Evolutionary conservation across 30 jellyfish, hydroid and myxozoan genomes (phyloP), one percentile per base, ranked within the genome.

Genomic region (Turritopsis rubra): DNA sequence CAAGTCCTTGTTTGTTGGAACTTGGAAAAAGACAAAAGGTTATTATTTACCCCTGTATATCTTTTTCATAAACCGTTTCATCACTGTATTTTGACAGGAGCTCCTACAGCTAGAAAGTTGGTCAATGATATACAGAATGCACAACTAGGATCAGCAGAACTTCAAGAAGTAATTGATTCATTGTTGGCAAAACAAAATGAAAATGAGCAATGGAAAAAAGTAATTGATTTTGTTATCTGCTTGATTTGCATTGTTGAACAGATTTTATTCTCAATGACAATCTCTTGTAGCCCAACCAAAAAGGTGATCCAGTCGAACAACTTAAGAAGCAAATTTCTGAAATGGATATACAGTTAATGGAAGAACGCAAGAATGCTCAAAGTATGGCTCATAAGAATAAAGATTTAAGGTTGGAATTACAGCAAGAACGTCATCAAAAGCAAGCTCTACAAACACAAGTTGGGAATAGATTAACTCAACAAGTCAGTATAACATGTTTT

Each of bases 181-280:
- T 79, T 92, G 54, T 66, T 92, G 74, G 96, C 94, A 76, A 88
- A 85, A 88, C 98, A 92, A 60, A 88, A 85, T 85, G 98, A 85
- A 75, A 30, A 72, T 41, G 95, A 88, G 52, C 96, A 88, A 21
- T 92, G 98, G 98, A 84, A 88, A 66, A 84, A 80, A 89, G 98
- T 92, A 30, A 53, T 84, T 41, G 5, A 3, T 41, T 41, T 41
- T 41, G n/a, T n/a, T n/a, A n/a, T n/a, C n/a, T n/a, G n/a, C n/a
- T n/a, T n/a, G n/a, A n/a, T n/a, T n/a, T n/a, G n/a, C n/a, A n/a
- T n/a, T n/a, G n/a, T n/a, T n/a, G n/a, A n/a, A n/a, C n/a, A n/a
- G n/a, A n/a, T n/a, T n/a, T n/a, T n/a, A n/a, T n/a, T n/a, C n/a
- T n/a, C n/a, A n/a, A n/a, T n/a, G n/a, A n/a, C n/a, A n/a, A n/a